Conservation (phyloP, 2,113 vertebrate species). For the Otis tarda region DNA sequence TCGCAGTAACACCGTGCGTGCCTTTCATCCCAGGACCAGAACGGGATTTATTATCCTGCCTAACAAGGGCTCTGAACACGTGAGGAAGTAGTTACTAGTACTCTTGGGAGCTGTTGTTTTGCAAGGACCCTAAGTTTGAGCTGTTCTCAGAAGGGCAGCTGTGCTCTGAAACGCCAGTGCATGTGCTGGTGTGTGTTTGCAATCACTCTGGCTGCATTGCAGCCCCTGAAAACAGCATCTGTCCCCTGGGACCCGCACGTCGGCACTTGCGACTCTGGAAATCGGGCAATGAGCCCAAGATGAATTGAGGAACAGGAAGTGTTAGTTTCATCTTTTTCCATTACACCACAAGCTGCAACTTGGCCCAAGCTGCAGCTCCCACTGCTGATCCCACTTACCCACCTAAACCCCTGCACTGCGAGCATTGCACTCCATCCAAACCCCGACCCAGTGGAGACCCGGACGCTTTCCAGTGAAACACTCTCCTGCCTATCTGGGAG, state of each 20-base stretch:
- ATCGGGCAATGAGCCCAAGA: fast-evolving
- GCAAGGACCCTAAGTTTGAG: not conserved
- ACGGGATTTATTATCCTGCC: not conserved
- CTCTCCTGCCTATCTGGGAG: not conserved
- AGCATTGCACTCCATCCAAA: not conserved
- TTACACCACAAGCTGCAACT: not conserved
- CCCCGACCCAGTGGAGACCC: not conserved
- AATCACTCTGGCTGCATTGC: not conserved
- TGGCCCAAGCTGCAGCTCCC: not conserved
- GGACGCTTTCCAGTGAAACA: not conserved
- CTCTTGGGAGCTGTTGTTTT: not conserved
- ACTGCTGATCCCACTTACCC: not conserved
- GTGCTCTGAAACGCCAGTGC: not conserved
- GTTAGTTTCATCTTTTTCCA: not conserved
- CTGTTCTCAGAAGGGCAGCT: not conserved
- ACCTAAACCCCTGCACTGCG: not conserved
- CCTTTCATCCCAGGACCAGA: not conserved
- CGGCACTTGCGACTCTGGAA: not conserved
- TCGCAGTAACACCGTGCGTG: not conserved
- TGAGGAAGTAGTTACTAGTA: constrained; percentile 15
- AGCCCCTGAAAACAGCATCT: not conserved
- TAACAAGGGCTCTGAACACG: not conserved
- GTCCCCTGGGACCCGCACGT: not conserved
- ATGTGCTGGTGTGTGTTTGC: not conserved
- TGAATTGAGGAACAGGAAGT: not conserved